These are phyloP conservation scores for Acrobasis suavella DNA, from an alignment of 2,888 invertebrate species.

Conservation along the genomic window DNA sequence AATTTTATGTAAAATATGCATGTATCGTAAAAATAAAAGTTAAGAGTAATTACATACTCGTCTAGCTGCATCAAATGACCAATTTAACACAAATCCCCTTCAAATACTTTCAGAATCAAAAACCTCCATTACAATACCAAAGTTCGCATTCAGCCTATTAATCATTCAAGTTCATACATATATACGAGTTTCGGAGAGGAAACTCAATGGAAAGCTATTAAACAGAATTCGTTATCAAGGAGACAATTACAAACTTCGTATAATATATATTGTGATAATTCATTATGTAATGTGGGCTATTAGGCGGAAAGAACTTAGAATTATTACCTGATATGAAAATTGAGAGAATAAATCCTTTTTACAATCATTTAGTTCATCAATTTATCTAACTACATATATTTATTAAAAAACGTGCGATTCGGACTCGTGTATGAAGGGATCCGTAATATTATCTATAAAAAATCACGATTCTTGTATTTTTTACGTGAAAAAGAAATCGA, in stretches of 20 bases:
- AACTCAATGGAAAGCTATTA: conserved; percentile 11
- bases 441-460: no score
- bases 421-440: no score
- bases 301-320: not conserved
- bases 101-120: not conserved
- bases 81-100: not conserved
- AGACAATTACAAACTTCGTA: not conserved
- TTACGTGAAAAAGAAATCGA: no score
- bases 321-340: not conserved
- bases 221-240: conserved; percentile 6
- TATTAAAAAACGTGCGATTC: no score
- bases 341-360: no score
- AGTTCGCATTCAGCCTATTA: not conserved
- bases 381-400: no score
- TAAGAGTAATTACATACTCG: no score
- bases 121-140: not conserved
- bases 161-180: conserved; percentile 9
- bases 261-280: not conserved
- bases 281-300: not conserved
- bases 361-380: no score
- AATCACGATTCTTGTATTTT: no score
- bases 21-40: no score
- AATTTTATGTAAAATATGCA: no score
- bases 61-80: no score
- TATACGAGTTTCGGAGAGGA: not conserved